Conservation (phyloP, 2,888 invertebrate species). For the Polylopha cassiicola region DNA sequence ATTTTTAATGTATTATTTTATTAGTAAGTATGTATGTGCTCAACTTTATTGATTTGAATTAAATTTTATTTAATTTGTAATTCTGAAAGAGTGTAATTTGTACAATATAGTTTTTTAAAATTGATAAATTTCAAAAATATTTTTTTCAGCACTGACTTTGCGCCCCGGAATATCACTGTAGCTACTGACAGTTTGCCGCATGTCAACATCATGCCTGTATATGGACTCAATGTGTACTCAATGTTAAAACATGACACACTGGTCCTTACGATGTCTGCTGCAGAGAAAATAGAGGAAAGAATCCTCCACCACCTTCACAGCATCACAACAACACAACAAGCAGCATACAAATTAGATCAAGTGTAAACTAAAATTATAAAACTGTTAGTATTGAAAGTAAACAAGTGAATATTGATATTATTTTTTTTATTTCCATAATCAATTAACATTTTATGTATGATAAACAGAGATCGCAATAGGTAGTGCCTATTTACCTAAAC, state of each 20-base stretch:
- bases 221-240: constrained; percentile 96
- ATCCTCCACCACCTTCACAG: constrained; percentile 83
- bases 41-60: too few relatives aligned
- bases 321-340: constrained; percentile 61
- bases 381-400: constrained; percentile 19
- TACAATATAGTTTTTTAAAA: too few relatives aligned
- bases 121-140: constrained; percentile 12
- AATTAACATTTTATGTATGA: too few relatives aligned
- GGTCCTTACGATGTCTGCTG: constrained; percentile 89
- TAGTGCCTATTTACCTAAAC: too few relatives aligned
- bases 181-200: constrained; percentile 88
- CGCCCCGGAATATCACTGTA: constrained; percentile 90
- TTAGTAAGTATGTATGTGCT: too few relatives aligned
- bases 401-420: constrained; percentile 3
- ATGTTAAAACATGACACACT: constrained; percentile 98
- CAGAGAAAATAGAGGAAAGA: constrained; percentile 89
- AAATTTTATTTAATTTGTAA: constrained; percentile 1
- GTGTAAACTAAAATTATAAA: constrained; percentile 39
- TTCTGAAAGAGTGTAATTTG: too few relatives aligned
- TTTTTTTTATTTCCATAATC: constrained; percentile 1
- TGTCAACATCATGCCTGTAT: constrained; percentile 96
- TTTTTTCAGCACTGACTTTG: constrained; percentile 85
- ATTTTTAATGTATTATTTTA: constrained; percentile 4
- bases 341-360: constrained; percentile 80
- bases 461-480: too few relatives aligned